Evolutionary conservation across 2,113 vertebrate species (phyloP), one percentile per base, ranked within the genome.

Genomic region (Odocoileus virginianus): DNA sequence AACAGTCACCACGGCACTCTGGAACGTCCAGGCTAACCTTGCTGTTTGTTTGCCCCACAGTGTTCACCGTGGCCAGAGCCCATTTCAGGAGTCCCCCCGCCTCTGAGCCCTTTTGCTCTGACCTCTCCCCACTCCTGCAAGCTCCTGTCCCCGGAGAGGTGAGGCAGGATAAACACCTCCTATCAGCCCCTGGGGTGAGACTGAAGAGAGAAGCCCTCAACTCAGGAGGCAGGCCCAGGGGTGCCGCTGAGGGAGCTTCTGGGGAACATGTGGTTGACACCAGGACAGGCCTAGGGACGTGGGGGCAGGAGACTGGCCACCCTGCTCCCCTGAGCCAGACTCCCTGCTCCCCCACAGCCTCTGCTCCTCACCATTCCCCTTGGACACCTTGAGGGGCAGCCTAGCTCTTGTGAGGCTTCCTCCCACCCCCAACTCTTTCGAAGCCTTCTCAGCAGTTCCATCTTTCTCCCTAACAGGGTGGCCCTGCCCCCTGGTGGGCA

Each of bases 21-120:
- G 2, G 2, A 13, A 27, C 2, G 36, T 16, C 28, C 28, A 36
- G 54, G 60, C 60, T 4, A 2, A n/a, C 45, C 16, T 17, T 64
- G 21, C 28, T 25, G 1, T n/a, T 9, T 85, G n/a, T 45, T 71
- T 55, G 15, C 36, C 83, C 83, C 54, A 1, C 97, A 40, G 40
- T 97, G 97, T 5, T 40, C 95, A 0, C 98, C 96, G 0, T 97
- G 98, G 98, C 98, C 96, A 2, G 98, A 98, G 19, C 14, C 36
- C 2, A 71, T 87, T 28, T 58, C 83, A n/a, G 95, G 30, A 16
- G 36, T 87, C 74, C 88, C n/a, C 13, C 87, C 2, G 1, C 88
- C 98, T 67, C 94, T 81, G 1, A 74, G 95, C 91, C 95, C 97
- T 43, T 97, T 85, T 1, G 86, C 96, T 17, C 97, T 96, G 90